Conservation (phyloP, 2,113 vertebrate species). For the Muntiacus muntjak region DNA sequence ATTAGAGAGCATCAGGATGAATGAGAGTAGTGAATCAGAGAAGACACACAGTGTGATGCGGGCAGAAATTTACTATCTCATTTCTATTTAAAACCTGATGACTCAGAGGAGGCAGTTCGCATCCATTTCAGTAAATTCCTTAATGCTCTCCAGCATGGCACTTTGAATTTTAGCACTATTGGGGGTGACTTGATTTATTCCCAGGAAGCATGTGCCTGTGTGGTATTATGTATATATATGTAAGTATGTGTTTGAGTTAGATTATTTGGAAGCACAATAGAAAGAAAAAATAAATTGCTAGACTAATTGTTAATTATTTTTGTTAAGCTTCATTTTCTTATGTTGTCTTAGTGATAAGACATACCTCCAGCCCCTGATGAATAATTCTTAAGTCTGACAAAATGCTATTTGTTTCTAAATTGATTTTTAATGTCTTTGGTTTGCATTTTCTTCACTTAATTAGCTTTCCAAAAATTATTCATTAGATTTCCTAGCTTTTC, state of each 20-base stretch:
- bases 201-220: background rate
- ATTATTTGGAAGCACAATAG: background rate
- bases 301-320: slow-evolving; percentile 52
- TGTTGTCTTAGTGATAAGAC: slow-evolving; percentile 19
- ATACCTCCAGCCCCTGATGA: slow-evolving; percentile 22
- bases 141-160: slow-evolving; percentile 35
- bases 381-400: slow-evolving; percentile 66
- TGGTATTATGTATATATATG: background rate
- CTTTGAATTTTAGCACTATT: slow-evolving; percentile 52
- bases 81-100: slow-evolving; percentile 73
- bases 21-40: slow-evolving; percentile 73
- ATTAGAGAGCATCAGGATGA: slow-evolving; percentile 72
- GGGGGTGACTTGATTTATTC: slow-evolving; percentile 18
- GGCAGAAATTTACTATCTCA: slow-evolving; percentile 72
- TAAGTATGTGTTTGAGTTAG: background rate
- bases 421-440: slow-evolving; percentile 70
- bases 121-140: slow-evolving; percentile 60
- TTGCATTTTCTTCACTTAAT: slow-evolving; percentile 69
- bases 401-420: slow-evolving; percentile 70
- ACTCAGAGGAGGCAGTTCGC: slow-evolving; percentile 62
- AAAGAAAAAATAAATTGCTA: slow-evolving; percentile 22
- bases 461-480: slow-evolving; percentile 60
- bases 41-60: slow-evolving; percentile 59
- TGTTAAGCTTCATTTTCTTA: slow-evolving; percentile 32
- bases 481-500: slow-evolving; percentile 38